A percentile compares a stretch with the other conserved stretches of the same genome.
phyloP scores from a whole-genome alignment of 2,797 vertebrate species.

The Sus cebifrons region DNA sequence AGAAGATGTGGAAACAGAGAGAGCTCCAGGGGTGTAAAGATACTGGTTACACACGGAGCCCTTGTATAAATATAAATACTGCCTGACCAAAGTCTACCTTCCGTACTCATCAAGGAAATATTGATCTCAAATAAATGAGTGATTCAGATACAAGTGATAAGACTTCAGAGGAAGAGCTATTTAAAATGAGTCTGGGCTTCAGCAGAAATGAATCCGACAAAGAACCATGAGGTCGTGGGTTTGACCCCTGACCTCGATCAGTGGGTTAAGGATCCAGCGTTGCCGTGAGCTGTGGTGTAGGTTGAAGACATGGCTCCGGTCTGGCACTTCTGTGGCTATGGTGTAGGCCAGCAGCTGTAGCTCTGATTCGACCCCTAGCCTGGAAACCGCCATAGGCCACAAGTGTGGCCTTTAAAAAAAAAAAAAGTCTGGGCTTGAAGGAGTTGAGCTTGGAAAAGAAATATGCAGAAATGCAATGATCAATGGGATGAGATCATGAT shows the following conservation, averaged over 20 bases:
- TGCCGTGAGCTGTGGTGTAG: no score
- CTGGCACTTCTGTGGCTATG: no score
- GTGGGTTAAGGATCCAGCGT: no score
- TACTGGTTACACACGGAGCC: background rate
- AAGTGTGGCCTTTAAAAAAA: no score
- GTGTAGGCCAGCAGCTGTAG: no score
- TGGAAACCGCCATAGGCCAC: no score
- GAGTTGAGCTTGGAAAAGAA: constrained; percentile 19
- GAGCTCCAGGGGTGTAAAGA: constrained; percentile 30
- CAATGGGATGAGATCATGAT: background rate
- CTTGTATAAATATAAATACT: constrained; percentile 35
- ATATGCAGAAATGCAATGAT: background rate
- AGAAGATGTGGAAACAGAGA: constrained; percentile 20
- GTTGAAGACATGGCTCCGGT: no score
- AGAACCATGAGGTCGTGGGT: no score
- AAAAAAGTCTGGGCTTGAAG: background rate
- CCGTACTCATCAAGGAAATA: constrained; percentile 44
- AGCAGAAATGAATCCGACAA: no score
- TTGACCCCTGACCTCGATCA: no score
- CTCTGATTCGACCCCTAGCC: no score
- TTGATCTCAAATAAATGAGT: constrained; percentile 15
- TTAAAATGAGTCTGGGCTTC: background rate
- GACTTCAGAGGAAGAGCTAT: background rate
- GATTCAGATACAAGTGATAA: background rate
- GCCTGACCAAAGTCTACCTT: constrained; percentile 22